Evolutionary conservation across 2,888 invertebrate species (phyloP), one percentile per base, ranked within the genome.

Genomic region (Macrophya annulata): DNA sequence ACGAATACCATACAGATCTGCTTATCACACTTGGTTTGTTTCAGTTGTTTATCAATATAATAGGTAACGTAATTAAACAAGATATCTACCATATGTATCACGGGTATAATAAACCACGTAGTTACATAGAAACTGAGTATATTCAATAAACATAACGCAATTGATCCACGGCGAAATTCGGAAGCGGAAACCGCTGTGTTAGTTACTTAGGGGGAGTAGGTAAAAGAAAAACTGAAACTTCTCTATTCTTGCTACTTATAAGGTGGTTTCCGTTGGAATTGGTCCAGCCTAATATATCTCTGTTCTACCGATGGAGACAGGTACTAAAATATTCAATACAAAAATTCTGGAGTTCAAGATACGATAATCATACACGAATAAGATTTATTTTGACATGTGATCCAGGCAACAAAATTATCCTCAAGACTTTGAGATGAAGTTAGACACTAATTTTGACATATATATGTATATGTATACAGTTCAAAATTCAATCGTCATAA

Each of bases 141-240:
- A 25, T 74, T 74, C 37, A 21, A 74, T 74, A 43, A 74, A 74
- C 21, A 68, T 10, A 74, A 9, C 45, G n/a, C 55, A 25, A 25
- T 74, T 45, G 21, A 74, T 43, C 74, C 21, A 1, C 43, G 21
- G 74, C 17, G 10, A 25, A 74, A 74, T 74, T 48, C 45, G 21
- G 21, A 0, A 21, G 25, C 17, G 5, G 0, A 74, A 31, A 72
- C 9, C 10, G 10, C 15, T 17, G 21, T 37, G 68, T 15, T 37
- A 15, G 25, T 31, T 37, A 37, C 31, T 8, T 3, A n/a, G n/a
- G 21, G 40, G n/a, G n/a, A n/a, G n/a, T n/a, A n/a, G n/a, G 21
- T 72, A n/a, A 31, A 43, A 72, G n/a, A 3, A n/a, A n/a, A 72
- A 43, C 31, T 40, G 9, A n/a, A 72, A 40, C 21, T 72, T 72